A percentile compares a stretch with the other conserved stretches of the same genome.
These are phyloP conservation scores for Manis crassicaudata DNA, from an alignment of 2,797 vertebrate genomes.

Conservation along the genomic window DNA sequence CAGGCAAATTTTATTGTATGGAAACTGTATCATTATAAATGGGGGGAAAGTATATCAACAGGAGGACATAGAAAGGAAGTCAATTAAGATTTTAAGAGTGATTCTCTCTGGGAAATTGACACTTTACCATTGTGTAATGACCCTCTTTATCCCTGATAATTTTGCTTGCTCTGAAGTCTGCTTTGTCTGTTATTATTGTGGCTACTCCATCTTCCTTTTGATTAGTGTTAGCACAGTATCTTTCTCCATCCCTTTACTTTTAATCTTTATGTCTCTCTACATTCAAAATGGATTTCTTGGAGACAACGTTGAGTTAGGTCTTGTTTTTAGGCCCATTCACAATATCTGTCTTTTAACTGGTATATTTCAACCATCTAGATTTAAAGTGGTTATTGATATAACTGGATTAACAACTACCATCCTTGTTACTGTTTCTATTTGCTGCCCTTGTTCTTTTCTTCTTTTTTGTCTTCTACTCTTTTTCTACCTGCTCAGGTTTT, in stretches of 20 bases:
- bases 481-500: not conserved
- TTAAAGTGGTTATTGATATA: not conserved
- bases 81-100: not conserved
- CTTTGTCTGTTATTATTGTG: not conserved
- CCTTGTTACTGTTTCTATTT: not conserved
- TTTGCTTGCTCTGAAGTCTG: not conserved
- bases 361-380: not conserved
- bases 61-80: not conserved
- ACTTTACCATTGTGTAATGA: not conserved
- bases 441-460: not conserved
- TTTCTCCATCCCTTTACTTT: not conserved
- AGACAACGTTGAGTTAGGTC: not conserved
- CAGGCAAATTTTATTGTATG: not conserved
- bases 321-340: not conserved
- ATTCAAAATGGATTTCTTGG: not conserved
- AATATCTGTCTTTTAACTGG: not conserved
- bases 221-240: not conserved
- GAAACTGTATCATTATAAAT: not conserved
- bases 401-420: not conserved
- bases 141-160: not conserved
- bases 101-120: not conserved
- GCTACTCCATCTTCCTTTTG: not conserved
- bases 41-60: not conserved
- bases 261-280: not conserved
- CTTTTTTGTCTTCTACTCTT: not conserved